Evolutionary conservation across 2,888 invertebrate genomes (phyloP).

Genomic region (Synanthedon formicaeformis): DNA sequence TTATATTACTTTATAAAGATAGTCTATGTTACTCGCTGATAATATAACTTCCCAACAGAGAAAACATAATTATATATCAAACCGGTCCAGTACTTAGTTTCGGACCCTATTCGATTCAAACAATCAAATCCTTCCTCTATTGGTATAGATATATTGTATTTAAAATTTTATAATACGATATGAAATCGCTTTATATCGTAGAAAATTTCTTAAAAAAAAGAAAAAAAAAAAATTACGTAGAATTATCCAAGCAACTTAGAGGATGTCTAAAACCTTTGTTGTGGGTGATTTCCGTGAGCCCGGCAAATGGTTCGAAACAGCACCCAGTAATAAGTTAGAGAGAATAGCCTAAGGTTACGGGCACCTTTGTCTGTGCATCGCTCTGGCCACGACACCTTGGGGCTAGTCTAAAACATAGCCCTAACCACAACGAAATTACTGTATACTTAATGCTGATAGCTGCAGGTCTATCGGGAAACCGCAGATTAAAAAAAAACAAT

Average conservation of each 20-base stretch:
- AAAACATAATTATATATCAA: too few species aligned
- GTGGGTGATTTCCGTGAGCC: not conserved
- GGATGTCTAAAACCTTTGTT: conserved; percentile 2
- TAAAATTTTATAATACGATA: too few species aligned
- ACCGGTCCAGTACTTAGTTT: too few species aligned
- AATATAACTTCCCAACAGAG: too few species aligned
- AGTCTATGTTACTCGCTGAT: too few species aligned
- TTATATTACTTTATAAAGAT: too few species aligned
- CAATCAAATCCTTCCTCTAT: too few species aligned
- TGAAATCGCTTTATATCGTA: too few species aligned
- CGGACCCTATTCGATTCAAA: too few species aligned
- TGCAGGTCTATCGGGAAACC: not conserved
- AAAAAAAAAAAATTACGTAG: too few species aligned
- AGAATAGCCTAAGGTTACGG: conserved; percentile 27
- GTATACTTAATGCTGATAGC: conserved; percentile 2
- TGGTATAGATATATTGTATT: too few species aligned
- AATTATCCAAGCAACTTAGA: not conserved
- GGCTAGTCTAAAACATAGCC: conserved; percentile 32
- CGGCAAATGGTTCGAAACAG: conserved; percentile 29
- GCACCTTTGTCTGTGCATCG: conserved; percentile 28
- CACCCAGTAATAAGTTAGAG: conserved; percentile 33
- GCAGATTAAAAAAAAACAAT: not conserved
- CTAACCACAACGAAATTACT: conserved; percentile 25
- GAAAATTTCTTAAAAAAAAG: too few species aligned
- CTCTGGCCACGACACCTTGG: conserved; percentile 31